These are phyloP conservation scores for Takifugu rubripes DNA, from an alignment of 2,797 vertebrate species.

Conservation along the genomic window DNA sequence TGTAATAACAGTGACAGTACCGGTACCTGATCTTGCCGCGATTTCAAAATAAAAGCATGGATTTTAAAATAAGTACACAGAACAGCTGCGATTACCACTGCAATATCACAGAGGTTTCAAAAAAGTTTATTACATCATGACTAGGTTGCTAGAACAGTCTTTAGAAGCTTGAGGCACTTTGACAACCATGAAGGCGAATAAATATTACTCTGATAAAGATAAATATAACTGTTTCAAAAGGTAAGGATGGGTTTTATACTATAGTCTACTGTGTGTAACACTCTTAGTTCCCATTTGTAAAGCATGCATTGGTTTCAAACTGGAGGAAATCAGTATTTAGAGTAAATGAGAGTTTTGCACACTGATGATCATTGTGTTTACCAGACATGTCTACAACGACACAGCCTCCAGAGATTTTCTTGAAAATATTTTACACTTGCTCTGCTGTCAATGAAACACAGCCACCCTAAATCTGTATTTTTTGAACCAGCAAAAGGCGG, in stretches of 20 bases:
- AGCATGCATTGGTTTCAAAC: constrained; percentile 51
- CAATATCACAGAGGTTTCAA: constrained; percentile 37
- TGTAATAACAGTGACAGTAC: not conserved
- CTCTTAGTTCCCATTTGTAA: constrained; percentile 42
- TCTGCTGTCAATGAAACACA: constrained; percentile 35
- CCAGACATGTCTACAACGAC: constrained; percentile 24
- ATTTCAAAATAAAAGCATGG: not conserved
- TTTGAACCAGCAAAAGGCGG: constrained; percentile 35
- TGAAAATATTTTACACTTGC: constrained; percentile 48
- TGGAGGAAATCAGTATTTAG: constrained; percentile 5
- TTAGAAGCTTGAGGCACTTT: constrained; percentile 71
- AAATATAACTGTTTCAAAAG: constrained; percentile 29
- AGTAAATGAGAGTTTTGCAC: constrained; percentile 44
- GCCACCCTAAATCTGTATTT: constrained; percentile 25
- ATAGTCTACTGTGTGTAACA: constrained; percentile 27
- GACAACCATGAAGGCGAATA: constrained; percentile 61
- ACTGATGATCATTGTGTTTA: constrained; percentile 38
- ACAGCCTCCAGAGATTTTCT: constrained; percentile 33
- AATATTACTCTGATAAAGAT: constrained; percentile 40
- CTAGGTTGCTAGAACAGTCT: constrained; percentile 65
- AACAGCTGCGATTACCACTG: not conserved
- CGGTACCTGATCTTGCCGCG: not conserved
- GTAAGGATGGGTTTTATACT: constrained; percentile 37
- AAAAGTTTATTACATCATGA: constrained; percentile 58
- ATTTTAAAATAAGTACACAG: too few species aligned